Evolutionary conservation across 2,888 invertebrate species (phyloP), one percentile per base, ranked within the genome.

Genomic region (Xylota segnis): DNA sequence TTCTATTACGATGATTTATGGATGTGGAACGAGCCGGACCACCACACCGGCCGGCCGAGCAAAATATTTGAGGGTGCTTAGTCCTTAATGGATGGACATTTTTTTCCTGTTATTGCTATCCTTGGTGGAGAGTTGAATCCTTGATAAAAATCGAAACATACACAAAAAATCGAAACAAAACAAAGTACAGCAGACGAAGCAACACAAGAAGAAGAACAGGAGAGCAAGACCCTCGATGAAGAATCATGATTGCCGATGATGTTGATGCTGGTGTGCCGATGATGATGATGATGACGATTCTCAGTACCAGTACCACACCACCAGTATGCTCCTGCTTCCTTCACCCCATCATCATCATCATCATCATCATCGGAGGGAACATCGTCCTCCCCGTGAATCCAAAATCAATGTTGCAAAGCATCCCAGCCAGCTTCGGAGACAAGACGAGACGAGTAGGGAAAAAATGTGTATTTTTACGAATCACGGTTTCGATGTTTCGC

Each of bases 401-500:
- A 65, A 84, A 84, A 77, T 72, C 86, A 70, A 77, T 82, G 76
- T 61, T 86, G 34, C 82, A 47, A 74, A 65, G 45, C 65, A 40
- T 32, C 74, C 65, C 65, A 43, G n/a, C n/a, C 50, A 18, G 32
- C 59, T 54, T 54, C 59, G 70, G 32, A n/a, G 66, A 72, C 87
- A 61, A 77, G 83, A 71, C 59, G 77, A 83, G 83, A 77, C 77
- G 83, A 83, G 59, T 63, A 37, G 50, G 71, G 75, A 81, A 77
- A 84, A 78, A 77, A 90, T 91, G 91, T 91, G 91, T 91, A 91
- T 91, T 91, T 91, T 91, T 91, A 91, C 91, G 91, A 92, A 92
- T 92, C 92, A 92, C 92, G 92, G 92, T 91, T 92, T 92, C 92
- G 91, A 91, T 92, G 92, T 92, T 92, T 91, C 91, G 91, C 92